Evolutionary conservation across 2,888 invertebrate genomes (phyloP).

Genomic region (Phoronis australis): DNA sequence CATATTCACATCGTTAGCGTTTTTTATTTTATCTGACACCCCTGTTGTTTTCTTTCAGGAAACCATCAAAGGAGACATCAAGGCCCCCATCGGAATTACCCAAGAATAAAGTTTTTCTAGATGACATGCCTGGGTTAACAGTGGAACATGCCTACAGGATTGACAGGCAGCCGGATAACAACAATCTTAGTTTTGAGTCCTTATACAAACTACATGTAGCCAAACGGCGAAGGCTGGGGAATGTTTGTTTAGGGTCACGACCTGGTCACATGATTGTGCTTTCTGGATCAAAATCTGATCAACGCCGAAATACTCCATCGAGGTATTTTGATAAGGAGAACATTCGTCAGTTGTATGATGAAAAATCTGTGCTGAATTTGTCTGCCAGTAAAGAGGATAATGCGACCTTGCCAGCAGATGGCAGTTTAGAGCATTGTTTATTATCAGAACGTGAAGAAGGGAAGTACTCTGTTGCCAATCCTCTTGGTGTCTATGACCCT

Average conservation of each 20-base stretch:
- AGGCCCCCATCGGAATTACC: too few relatives aligned
- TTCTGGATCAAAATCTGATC: constrained; percentile 2
- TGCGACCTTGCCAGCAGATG: background rate
- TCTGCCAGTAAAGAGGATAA: background rate
- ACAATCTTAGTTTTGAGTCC: constrained; percentile 43
- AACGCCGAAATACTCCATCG: constrained; percentile 12
- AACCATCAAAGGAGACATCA: too few relatives aligned
- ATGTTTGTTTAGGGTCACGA: constrained; percentile 18
- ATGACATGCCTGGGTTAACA: constrained; percentile 30
- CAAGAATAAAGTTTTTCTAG: constrained; percentile 38
- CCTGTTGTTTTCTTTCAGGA: too few relatives aligned
- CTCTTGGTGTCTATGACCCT: constrained; percentile 28
- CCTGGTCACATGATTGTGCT: constrained; percentile 6
- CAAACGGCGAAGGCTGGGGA: constrained; percentile 20
- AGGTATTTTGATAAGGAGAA: constrained; percentile 35
- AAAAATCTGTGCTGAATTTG: background rate
- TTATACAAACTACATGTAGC: constrained; percentile 44
- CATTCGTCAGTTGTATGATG: constrained; percentile 9
- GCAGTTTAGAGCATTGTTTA: background rate
- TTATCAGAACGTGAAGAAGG: background rate
- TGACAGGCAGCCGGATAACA: constrained; percentile 39
- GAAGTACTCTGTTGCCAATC: constrained; percentile 4
- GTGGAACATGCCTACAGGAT: constrained; percentile 38
- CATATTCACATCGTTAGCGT: too few relatives aligned
- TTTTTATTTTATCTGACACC: too few relatives aligned